phyloP scores from a whole-genome alignment of 2,797 vertebrate genomes.

The Helicolenus hilgendorfi region DNA sequence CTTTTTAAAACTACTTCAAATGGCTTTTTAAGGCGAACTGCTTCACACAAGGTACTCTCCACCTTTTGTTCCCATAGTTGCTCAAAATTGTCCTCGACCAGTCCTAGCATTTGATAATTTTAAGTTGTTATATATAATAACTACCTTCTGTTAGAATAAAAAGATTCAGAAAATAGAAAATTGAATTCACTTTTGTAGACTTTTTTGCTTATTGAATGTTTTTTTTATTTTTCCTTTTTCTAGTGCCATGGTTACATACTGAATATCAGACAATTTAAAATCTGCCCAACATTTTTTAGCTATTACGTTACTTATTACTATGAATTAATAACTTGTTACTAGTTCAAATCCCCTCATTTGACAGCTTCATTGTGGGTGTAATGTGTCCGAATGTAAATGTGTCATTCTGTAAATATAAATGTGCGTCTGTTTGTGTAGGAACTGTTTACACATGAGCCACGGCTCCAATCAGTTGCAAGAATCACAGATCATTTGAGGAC shows the following conservation, averaged over 20 bases:
- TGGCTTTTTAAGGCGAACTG: neutral
- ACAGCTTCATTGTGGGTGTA: neutral
- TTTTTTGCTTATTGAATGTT: neutral
- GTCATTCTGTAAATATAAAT: neutral
- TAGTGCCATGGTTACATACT: neutral
- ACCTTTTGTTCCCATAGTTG: neutral
- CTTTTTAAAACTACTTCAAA: neutral
- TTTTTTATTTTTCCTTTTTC: neutral
- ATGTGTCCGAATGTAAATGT: neutral
- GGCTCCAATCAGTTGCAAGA: neutral
- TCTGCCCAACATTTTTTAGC: neutral
- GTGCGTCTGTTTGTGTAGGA: neutral
- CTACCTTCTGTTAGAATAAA: neutral
- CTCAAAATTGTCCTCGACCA: neutral
- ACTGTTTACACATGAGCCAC: neutral
- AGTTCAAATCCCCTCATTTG: neutral
- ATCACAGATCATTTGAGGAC: neutral
- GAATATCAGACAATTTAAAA: neutral
- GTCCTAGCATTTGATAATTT: neutral
- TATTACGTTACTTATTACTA: neutral
- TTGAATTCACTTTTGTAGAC: neutral
- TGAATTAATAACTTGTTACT: neutral
- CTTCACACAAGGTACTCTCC: neutral
- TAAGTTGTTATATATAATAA: neutral
- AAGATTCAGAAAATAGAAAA: neutral